These are phyloP conservation scores for Pterostichus madidus DNA, from an alignment of 2,888 invertebrate genomes.

Conservation along the genomic window DNA sequence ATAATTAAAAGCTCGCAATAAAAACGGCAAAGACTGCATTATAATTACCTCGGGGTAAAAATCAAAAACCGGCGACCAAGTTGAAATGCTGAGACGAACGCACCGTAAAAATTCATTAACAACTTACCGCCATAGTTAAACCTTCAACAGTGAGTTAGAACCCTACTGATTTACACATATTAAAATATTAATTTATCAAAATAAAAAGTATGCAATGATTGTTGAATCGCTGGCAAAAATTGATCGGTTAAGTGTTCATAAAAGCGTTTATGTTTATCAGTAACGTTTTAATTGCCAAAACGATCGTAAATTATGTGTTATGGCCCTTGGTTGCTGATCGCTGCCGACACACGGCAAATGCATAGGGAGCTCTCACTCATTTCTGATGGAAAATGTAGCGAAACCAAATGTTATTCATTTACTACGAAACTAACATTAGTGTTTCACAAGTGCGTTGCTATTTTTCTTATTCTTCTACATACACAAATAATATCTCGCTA, in stretches of 20 bases:
- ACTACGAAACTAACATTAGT: too few species aligned
- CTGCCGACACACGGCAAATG: too few species aligned
- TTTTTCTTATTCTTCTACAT: too few species aligned
- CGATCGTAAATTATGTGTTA: conserved; percentile 60
- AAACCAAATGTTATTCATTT: too few species aligned
- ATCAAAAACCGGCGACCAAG: neutral
- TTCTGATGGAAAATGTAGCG: too few species aligned
- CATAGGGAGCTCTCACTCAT: too few species aligned
- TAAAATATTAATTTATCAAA: conserved; percentile 66
- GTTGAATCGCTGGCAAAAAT: conserved; percentile 51
- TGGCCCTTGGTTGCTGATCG: conserved; percentile 3
- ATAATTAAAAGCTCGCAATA: conserved; percentile 62
- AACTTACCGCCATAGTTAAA: conserved; percentile 53
- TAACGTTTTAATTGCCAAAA: conserved; percentile 66
- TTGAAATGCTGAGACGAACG: neutral
- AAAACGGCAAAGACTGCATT: conserved; percentile 35
- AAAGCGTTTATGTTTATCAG: conserved; percentile 63
- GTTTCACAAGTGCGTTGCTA: too few species aligned
- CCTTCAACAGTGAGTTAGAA: conserved; percentile 49
- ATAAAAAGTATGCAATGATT: conserved; percentile 61
- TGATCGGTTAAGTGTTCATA: conserved; percentile 65
- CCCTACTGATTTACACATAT: conserved; percentile 66
- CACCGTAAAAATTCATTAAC: conserved; percentile 62
- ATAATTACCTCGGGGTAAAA: conserved; percentile 48
- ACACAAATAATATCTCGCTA: too few species aligned